Evolutionary conservation across 2,888 invertebrate species (phyloP).

Genomic region (Dasypolia templi): DNA sequence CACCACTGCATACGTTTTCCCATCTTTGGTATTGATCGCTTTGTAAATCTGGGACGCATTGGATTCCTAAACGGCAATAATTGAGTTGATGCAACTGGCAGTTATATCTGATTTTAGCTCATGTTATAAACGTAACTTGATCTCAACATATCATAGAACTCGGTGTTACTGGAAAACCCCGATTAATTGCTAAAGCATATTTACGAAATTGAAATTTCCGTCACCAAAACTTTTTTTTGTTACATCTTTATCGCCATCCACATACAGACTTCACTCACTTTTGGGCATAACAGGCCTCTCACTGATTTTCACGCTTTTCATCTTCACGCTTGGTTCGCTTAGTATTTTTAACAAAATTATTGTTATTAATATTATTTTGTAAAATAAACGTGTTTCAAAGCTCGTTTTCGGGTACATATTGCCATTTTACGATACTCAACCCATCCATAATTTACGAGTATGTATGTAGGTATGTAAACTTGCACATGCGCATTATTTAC

Average conservation of each 20-base stretch:
- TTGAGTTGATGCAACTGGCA: conserved; percentile 29
- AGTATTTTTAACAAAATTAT: too few species aligned
- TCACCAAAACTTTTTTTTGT: neutral
- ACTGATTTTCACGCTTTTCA: too few species aligned
- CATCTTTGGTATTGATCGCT: conserved; percentile 52
- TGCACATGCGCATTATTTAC: conserved; percentile 13
- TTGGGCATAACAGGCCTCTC: neutral
- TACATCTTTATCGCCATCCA: neutral
- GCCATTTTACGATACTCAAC: neutral
- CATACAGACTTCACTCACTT: neutral
- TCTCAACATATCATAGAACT: neutral
- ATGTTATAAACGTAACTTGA: neutral
- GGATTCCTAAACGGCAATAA: conserved; percentile 45
- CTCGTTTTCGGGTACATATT: neutral
- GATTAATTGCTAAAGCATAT: too few species aligned
- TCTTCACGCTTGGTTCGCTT: too few species aligned
- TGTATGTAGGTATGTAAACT: neutral
- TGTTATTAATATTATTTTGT: too few species aligned
- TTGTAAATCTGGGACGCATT: conserved; percentile 44
- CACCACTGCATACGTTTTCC: conserved; percentile 34
- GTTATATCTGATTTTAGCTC: neutral
- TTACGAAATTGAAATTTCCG: too few species aligned
- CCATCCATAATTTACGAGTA: too few species aligned
- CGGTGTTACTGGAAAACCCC: neutral
- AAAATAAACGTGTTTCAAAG: too few species aligned